These are phyloP conservation scores for Epistrophe eligans DNA, from an alignment of 2,888 invertebrate species.

Conservation along the genomic window DNA sequence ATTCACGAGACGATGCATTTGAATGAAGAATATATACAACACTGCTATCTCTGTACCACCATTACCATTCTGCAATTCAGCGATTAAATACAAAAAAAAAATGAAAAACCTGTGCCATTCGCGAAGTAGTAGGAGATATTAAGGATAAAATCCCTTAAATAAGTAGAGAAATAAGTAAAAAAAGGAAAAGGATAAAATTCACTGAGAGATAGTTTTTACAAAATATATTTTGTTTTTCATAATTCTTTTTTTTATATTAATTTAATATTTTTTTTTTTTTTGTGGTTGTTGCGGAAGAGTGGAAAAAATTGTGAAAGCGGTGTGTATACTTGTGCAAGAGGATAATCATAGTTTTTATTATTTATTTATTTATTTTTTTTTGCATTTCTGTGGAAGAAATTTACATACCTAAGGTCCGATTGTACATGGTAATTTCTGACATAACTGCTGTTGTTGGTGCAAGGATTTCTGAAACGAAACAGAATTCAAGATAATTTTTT, in stretches of 20 bases:
- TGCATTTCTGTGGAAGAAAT: slow-evolving; percentile 35
- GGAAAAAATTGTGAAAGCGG: slow-evolving; percentile 73
- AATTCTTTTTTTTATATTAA: slow-evolving; percentile 23
- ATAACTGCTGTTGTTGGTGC: slow-evolving; percentile 91
- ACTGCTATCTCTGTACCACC: not conserved
- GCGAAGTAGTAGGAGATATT: slow-evolving; percentile 45
- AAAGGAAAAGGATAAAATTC: slow-evolving; percentile 50
- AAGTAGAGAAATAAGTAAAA: slow-evolving; percentile 37
- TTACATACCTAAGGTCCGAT: slow-evolving; percentile 81
- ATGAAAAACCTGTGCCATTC: slow-evolving; percentile 30
- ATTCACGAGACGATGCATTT: slow-evolving; percentile 56
- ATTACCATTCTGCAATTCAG: slow-evolving; percentile 13
- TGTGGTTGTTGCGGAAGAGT: slow-evolving; percentile 69
- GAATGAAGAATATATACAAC: slow-evolving; percentile 18
- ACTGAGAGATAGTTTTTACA: slow-evolving; percentile 55
- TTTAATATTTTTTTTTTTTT: slow-evolving; percentile 47
- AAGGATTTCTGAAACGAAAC: slow-evolving; percentile 89
- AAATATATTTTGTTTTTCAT: slow-evolving; percentile 3
- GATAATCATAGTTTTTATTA: slow-evolving; percentile 64
- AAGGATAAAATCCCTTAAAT: slow-evolving; percentile 59
- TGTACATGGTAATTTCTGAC: slow-evolving; percentile 84
- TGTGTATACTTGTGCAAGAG: slow-evolving; percentile 66
- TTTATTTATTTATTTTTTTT: not conserved
- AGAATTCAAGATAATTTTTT: slow-evolving; percentile 38
- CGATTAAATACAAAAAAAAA: slow-evolving; percentile 33